Base-by-base conservation (phyloP, 2,888 invertebrate genomes). In the Pristionchus exspectatus region DNA sequence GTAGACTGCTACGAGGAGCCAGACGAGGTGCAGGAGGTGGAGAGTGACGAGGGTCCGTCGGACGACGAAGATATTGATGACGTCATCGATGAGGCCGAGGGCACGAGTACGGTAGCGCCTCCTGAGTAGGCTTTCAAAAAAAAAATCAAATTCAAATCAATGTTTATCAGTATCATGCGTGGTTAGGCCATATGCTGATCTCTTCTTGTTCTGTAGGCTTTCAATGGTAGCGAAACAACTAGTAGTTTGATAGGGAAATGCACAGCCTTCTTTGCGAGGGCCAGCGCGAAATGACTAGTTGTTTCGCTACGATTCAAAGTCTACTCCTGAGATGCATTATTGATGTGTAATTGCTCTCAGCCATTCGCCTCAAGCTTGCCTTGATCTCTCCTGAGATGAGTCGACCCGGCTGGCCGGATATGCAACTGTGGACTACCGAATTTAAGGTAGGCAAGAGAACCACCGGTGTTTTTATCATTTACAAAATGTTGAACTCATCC, bases 351-450 rank as follows among this genome's bases (percentile, higher is more conserved):
- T 69, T 30, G 27, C 7, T 33, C 14, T 9, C 81, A 81, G 81
- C 50, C 54, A 18, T 81, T 81, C 81, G 50, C 7, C 81, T 81
- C 24, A 81, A 18, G 12, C 81, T 81, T 9, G 81, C 81, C 3
- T 18, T 81, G 24, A 50, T 81, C 50, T 81, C 81, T 12, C 81
- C n/a, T 10, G 10, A 12, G 81, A 81, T 81, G 81, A 54, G 2
- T 5, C 81, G 81, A 50, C 81, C 81, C 81, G 81, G 81, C n/a
- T 81, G 81, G 81, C 50, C 81, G 50, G 81, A 81, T 44, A 81
- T 81, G 12, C 50, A 81, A 27, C 50, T 54, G 81, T 81, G 81
- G 81, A 27, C n/a, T 4, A 81, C n/a, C 50, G 81, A 81, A 18
- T 21, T 81, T 2, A 81, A 81, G 81, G 81, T 81, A 27, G 9